Evolutionary conservation across 2,888 invertebrate genomes (phyloP).

Genomic region (Periphyllus acericola): DNA sequence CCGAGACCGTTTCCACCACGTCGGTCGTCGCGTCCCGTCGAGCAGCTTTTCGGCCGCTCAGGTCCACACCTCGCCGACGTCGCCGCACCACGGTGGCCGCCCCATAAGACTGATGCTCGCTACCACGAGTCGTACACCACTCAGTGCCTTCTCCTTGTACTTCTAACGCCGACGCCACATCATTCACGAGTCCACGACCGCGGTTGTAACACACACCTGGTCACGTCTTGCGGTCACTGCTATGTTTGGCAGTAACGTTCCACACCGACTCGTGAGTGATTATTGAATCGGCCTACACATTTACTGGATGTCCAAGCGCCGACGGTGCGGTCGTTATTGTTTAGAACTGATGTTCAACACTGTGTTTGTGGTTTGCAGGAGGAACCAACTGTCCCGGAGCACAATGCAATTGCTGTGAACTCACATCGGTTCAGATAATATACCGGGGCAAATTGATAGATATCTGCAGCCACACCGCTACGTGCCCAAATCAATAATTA

Average conservation of each 20-base stretch:
- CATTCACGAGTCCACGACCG: not conserved
- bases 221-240: not conserved
- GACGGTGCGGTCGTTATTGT: not conserved
- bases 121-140: not conserved
- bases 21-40: not conserved
- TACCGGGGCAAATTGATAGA: not conserved
- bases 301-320: not conserved
- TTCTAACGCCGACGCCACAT: too few relatives aligned
- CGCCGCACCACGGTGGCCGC: conserved; percentile 7
- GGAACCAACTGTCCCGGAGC: not conserved
- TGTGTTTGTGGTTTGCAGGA: not conserved
- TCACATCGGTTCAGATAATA: conserved; percentile 12
- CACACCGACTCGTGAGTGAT: conserved; percentile 12
- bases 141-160: not conserved
- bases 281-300: not conserved
- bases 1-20: too few relatives aligned
- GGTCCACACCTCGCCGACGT: not conserved
- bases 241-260: not conserved
- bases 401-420: not conserved
- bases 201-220: too few relatives aligned
- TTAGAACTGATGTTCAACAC: not conserved
- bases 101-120: conserved; percentile 5
- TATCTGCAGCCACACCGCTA: not conserved
- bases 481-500: not conserved
- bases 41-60: not conserved